Base-by-base conservation (phyloP, 2,888 invertebrate species). In the Elegia similella region DNA sequence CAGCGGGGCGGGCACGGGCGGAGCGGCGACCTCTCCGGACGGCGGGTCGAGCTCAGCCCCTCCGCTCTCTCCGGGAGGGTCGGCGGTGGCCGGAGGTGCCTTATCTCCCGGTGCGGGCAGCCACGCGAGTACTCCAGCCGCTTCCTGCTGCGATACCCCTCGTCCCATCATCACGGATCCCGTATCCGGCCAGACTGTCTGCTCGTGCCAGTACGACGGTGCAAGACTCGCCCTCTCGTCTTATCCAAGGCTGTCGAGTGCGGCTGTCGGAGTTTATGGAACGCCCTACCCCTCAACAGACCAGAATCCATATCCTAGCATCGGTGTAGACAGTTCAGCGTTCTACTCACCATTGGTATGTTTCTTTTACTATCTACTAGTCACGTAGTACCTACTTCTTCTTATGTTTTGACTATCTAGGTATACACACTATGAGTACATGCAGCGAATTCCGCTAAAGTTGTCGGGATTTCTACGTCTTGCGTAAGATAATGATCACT, bases 331-430 rank as follows among this genome's bases (percentile, higher is more conserved):
- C 83, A 97, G 97, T 78, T 98, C 98, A 53, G 98, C 98, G 58
- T 98, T 98, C 92, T 98, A 98, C 91, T 97, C 98, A 63, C 97
- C 98, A 69, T 86, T 98, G 95, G 98, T 98, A 93, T 95, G 98
- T 95, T 16, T 12, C 13, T 46, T 32, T 34, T 8, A 47, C 12
- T 10, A 10, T 32, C 8, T 15, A 7, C 15, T 46, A 7, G 2
- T 23, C 23, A 23, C 5, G 5, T 23, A 23, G 23, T 23, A 23
- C 2, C 34, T 3, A 34, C 2, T n/a, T 38, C 5, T 12, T 38
- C 2, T 38, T 34, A 34, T 12, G 3, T 34, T 12, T 6, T 6
- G 1, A 6, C 10, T 12, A 34, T 2, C n/a, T 38, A 38, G 38
- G 38, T 10, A 2, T 5, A 10, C 10, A 1, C 10, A 10, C n/a